Conservation (phyloP, 2,797 vertebrate species). For the Moxostoma hubbsi region DNA sequence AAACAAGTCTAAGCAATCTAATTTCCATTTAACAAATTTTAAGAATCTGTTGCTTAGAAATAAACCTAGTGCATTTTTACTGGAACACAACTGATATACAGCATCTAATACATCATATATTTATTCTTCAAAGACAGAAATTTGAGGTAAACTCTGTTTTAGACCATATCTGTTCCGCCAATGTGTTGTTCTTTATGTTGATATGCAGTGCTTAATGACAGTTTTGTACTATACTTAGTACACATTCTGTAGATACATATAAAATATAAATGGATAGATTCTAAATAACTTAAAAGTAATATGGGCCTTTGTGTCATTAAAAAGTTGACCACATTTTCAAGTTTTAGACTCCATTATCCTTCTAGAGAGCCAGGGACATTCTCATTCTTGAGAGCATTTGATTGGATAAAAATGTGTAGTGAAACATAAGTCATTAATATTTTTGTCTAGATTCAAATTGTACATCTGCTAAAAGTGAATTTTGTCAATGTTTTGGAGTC, state of each 20-base stretch:
- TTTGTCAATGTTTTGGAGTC: too few species aligned
- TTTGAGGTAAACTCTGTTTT: neutral
- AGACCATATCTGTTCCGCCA: neutral
- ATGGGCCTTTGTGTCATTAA: too few species aligned
- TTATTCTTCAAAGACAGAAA: constrained; percentile 15
- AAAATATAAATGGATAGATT: neutral
- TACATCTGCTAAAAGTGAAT: too few species aligned
- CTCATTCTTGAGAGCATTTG: too few species aligned
- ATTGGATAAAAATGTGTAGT: too few species aligned
- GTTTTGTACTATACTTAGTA: neutral
- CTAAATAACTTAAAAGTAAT: neutral
- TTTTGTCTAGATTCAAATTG: too few species aligned
- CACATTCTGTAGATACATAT: neutral
- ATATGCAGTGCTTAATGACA: constrained; percentile 3
- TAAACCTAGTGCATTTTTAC: constrained; percentile 45
- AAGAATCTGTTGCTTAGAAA: constrained; percentile 63
- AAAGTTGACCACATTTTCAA: too few species aligned
- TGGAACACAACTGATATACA: neutral
- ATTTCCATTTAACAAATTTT: constrained; percentile 44
- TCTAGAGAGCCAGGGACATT: too few species aligned
- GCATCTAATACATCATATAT: neutral
- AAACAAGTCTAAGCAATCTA: neutral
- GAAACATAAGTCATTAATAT: too few species aligned
- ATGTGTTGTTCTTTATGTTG: neutral
- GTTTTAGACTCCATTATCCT: too few species aligned